Evolutionary conservation across 2,113 vertebrate species (phyloP).

Genomic region (Cisticola juncidis): DNA sequence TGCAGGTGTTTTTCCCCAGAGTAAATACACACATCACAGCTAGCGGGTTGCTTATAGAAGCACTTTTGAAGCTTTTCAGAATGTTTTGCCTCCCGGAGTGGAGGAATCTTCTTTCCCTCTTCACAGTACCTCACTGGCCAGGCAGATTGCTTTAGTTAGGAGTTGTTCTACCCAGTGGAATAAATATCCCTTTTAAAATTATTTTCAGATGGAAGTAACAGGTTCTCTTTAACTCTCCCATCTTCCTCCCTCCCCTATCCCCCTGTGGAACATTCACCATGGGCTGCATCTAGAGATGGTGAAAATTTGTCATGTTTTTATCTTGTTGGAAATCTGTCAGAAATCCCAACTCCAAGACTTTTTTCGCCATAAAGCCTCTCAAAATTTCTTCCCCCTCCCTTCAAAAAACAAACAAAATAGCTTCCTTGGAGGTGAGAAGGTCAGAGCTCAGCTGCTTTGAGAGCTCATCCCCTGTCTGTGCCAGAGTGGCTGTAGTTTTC

Average conservation of each 20-base stretch:
- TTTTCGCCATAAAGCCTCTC: not conserved
- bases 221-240: not conserved
- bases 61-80: not conserved
- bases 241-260: not conserved
- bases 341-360: not conserved
- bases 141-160: slow-evolving; percentile 27
- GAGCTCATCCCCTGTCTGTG: not conserved
- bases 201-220: slow-evolving; percentile 1
- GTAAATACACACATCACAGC: not conserved
- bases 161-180: not conserved
- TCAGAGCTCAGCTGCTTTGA: not conserved
- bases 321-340: slow-evolving; percentile 31
- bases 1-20: not conserved
- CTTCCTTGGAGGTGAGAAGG: not conserved
- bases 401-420: not conserved
- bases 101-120: not conserved
- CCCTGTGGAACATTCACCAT: not conserved
- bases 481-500: not conserved
- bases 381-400: not conserved
- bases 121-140: not conserved
- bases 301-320: slow-evolving; percentile 31
- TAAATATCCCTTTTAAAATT: slow-evolving; percentile 7
- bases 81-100: not conserved
- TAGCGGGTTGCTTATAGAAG: not conserved
- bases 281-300: not conserved